These are phyloP conservation scores for Dromococcyx pavoninus DNA, from an alignment of 2,797 vertebrate species.

Conservation along the genomic window DNA sequence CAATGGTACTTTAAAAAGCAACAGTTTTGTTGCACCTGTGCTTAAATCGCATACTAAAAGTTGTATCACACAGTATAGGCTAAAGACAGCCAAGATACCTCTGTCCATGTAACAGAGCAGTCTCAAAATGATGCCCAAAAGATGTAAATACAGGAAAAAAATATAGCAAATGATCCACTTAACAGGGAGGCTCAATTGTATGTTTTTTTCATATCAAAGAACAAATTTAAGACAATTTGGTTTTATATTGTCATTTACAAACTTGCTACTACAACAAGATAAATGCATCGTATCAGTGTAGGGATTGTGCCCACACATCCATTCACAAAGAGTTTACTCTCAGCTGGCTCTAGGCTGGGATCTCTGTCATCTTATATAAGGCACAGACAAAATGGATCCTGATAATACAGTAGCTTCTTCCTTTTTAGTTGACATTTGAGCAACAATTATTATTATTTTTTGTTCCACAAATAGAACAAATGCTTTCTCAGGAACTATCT, in stretches of 20 bases:
- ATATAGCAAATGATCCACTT: neutral
- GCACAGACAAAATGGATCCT: neutral
- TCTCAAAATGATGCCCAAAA: neutral
- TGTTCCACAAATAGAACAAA: fast-evolving
- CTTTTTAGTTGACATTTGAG: neutral
- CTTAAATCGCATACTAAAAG: neutral
- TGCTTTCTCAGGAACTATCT: neutral
- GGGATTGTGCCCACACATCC: neutral
- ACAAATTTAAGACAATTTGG: neutral
- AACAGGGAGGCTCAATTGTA: neutral
- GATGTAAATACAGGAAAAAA: neutral
- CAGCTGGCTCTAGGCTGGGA: neutral
- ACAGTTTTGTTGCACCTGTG: neutral
- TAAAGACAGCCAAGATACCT: neutral
- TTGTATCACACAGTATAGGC: fast-evolving
- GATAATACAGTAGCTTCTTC: neutral
- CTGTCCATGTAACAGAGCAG: neutral
- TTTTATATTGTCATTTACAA: neutral
- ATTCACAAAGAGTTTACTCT: neutral
- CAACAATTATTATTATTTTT: neutral
- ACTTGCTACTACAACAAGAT: neutral
- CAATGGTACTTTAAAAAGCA: conserved; percentile 1
- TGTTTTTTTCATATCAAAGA: neutral
- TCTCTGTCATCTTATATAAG: neutral
- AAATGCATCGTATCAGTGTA: neutral